These are phyloP conservation scores for Choloepus didactylus DNA, from an alignment of 2,797 vertebrate genomes.

Conservation along the genomic window DNA sequence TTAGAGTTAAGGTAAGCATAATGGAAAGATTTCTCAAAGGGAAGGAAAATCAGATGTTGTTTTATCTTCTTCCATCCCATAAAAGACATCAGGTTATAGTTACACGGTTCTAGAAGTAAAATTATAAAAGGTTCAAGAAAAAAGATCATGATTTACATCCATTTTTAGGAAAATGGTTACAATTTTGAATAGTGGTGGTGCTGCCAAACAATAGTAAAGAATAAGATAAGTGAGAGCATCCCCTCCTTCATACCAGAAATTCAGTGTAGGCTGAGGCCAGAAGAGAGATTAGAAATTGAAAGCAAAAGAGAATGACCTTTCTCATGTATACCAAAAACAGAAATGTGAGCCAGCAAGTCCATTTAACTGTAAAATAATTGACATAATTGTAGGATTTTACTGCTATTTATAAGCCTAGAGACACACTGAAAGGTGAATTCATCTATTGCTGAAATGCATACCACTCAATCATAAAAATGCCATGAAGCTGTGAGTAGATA, in stretches of 20 bases:
- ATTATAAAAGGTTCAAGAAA: neutral
- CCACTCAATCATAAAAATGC: neutral
- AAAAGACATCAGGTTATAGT: neutral
- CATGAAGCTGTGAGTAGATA: neutral
- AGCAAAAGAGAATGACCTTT: neutral
- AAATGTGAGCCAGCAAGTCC: neutral
- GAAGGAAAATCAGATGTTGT: neutral
- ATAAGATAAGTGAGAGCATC: neutral
- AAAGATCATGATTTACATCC: neutral
- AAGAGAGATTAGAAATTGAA: neutral
- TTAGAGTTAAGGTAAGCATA: neutral
- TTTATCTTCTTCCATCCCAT: neutral
- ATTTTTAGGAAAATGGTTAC: neutral
- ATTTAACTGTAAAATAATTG: neutral
- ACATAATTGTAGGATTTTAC: neutral
- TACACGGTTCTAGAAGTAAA: conserved; percentile 28
- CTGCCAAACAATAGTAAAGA: conserved; percentile 18
- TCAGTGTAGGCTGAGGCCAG: neutral
- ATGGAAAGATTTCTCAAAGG: neutral
- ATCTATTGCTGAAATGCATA: neutral
- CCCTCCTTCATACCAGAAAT: neutral
- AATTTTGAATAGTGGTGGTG: neutral
- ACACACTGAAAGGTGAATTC: neutral
- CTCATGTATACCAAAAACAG: neutral
- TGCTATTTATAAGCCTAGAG: neutral